A percentile compares a stretch with the other conserved stretches of the same genome.
Evolutionary conservation across 2,888 invertebrate species (phyloP).

Genomic region (Phymatocera aterrima): DNA sequence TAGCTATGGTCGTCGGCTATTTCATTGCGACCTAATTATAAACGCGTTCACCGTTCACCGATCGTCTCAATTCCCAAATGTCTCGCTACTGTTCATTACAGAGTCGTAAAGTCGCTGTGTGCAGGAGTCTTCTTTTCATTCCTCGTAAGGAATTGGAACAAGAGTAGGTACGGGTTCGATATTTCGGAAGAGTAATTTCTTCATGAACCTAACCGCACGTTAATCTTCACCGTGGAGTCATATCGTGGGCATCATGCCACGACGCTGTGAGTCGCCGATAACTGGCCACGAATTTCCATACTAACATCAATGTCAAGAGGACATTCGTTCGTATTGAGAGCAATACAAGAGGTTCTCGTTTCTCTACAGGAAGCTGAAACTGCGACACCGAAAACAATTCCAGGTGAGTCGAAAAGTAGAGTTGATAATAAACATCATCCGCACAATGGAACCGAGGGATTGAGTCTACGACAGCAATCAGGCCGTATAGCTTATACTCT

Average conservation of each 20-base stretch:
- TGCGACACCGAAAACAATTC: not conserved
- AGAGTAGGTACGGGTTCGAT: too few species aligned
- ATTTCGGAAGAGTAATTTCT: too few species aligned
- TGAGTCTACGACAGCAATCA: not conserved
- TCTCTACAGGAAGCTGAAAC: not conserved
- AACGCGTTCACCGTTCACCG: constrained; percentile 25
- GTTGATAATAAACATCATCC: not conserved
- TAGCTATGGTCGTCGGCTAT: not conserved
- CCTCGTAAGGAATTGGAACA: not conserved
- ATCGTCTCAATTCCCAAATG: constrained; percentile 25
- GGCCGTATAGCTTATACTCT: not conserved
- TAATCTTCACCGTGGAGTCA: not conserved
- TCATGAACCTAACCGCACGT: not conserved
- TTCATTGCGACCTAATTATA: constrained; percentile 39
- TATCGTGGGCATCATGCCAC: too few species aligned
- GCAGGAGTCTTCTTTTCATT: not conserved
- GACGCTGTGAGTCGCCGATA: too few species aligned
- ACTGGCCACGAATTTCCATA: too few species aligned
- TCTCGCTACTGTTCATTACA: not conserved
- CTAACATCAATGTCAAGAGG: too few species aligned
- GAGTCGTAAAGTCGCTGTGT: constrained; percentile 12
- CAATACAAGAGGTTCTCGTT: not conserved
- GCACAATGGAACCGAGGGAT: not conserved
- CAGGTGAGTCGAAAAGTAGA: not conserved
- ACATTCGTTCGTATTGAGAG: too few species aligned